Conservation (phyloP, 92 coral and sea anemone genomes). For the Bergia puertoricense region DNA sequence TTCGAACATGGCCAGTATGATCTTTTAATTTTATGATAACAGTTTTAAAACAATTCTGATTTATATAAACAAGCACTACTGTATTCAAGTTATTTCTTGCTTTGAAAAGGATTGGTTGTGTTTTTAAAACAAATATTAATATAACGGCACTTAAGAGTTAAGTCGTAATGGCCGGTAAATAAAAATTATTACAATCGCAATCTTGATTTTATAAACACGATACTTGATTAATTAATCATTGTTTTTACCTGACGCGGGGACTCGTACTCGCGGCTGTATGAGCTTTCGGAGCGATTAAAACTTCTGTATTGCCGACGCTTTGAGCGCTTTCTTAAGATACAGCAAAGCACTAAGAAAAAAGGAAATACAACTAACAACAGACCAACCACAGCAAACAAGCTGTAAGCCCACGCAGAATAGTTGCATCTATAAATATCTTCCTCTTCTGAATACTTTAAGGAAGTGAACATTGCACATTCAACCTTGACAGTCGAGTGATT, state of each 20-base stretch:
- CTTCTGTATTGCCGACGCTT: slow-evolving; percentile 33
- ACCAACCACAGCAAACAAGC: slow-evolving; percentile 68
- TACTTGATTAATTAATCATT: neutral
- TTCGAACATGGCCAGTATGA: too few relatives aligned
- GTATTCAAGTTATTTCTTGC: too few relatives aligned
- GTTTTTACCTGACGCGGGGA: slow-evolving; percentile 60
- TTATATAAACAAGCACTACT: too few relatives aligned
- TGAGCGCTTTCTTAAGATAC: slow-evolving; percentile 51
- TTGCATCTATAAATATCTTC: slow-evolving; percentile 44
- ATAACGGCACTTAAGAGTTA: too few relatives aligned
- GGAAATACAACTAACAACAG: slow-evolving; percentile 63
- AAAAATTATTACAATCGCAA: too few relatives aligned
- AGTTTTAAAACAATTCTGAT: too few relatives aligned
- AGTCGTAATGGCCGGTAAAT: too few relatives aligned
- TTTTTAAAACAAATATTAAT: too few relatives aligned
- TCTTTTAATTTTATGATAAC: too few relatives aligned
- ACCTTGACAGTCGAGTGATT: slow-evolving; percentile 1
- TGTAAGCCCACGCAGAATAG: slow-evolving; percentile 72
- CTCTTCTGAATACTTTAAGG: slow-evolving; percentile 34
- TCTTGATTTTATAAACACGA: too few relatives aligned
- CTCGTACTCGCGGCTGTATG: slow-evolving; percentile 38
- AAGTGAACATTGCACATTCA: slow-evolving; percentile 56
- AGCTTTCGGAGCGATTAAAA: slow-evolving; percentile 38
- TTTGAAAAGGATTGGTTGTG: too few relatives aligned
- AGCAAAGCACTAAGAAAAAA: slow-evolving; percentile 54